These are phyloP conservation scores for Neolamprologus brichardi DNA, from an alignment of 2,113 vertebrate species.

Conservation along the genomic window DNA sequence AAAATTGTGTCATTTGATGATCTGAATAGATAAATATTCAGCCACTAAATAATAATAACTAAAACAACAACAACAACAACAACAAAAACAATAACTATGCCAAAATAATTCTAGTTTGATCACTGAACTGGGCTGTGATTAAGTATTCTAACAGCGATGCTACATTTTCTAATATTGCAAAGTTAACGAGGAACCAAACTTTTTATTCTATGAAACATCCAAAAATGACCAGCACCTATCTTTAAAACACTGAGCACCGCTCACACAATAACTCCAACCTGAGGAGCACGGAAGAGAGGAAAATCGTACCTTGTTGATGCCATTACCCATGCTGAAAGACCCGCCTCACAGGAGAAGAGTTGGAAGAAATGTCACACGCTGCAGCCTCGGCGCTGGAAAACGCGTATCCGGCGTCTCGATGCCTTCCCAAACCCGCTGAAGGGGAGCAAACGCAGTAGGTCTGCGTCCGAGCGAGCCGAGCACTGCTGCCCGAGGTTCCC, in stretches of 20 bases:
- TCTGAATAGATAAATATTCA: not conserved
- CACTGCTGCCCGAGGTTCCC: not conserved
- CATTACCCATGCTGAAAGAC: constrained; percentile 65
- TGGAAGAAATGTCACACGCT: not conserved
- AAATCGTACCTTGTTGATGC: constrained; percentile 67
- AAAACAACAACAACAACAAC: not conserved
- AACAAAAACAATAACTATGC: not conserved
- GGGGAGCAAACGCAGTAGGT: not conserved
- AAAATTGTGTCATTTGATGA: not conserved
- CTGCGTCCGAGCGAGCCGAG: not conserved
- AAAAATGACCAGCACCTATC: not conserved
- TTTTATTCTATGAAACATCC: not conserved
- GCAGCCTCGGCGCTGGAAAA: not conserved
- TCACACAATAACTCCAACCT: not conserved
- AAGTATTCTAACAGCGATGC: not conserved
- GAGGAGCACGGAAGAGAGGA: not conserved
- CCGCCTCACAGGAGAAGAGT: not conserved
- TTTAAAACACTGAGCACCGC: not conserved
- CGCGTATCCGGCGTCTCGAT: not conserved
- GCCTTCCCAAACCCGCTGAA: not conserved
- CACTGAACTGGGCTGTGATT: not conserved
- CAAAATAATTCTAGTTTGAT: not conserved
- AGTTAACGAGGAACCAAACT: not conserved
- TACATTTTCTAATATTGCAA: not conserved
- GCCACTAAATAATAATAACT: not conserved